Conservation (phyloP, 2,797 vertebrate genomes). For the Lagodon rhomboides region DNA sequence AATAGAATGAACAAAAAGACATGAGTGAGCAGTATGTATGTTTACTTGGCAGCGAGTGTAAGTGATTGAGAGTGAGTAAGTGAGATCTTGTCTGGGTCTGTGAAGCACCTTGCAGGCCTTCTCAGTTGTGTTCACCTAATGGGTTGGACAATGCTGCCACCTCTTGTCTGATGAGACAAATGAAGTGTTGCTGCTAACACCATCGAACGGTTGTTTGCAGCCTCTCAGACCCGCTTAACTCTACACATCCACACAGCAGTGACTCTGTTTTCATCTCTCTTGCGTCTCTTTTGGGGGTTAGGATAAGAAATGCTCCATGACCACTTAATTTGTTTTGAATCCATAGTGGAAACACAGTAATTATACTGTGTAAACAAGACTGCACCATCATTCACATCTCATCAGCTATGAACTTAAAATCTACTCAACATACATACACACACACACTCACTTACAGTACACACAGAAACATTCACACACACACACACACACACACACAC, state of each 20-base stretch:
- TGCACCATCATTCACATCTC: conserved; percentile 52
- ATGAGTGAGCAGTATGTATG: not conserved
- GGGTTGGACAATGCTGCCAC: conserved; percentile 72
- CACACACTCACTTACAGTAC: not conserved
- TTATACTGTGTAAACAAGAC: conserved; percentile 62
- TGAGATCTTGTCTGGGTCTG: no score
- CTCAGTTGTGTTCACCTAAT: conserved; percentile 7
- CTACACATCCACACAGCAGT: not conserved
- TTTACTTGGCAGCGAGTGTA: not conserved
- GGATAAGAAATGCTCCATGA: conserved; percentile 41
- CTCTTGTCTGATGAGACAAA: conserved; percentile 62
- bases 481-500: conserved; percentile 28
- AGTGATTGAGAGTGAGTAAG: not conserved
- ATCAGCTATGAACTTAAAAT: conserved; percentile 43
- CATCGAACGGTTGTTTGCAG: not conserved
- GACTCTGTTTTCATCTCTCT: not conserved
- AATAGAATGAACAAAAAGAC: not conserved
- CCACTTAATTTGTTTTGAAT: conserved; percentile 58
- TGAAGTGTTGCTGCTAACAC: not conserved
- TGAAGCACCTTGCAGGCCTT: not conserved
- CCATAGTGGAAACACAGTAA: conserved; percentile 53
- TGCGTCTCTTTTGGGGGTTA: conserved; percentile 13
- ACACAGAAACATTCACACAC: conserved; percentile 18
- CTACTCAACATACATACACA: conserved; percentile 6
- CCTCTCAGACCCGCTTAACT: not conserved